phyloP scores from a whole-genome alignment of 1,140 invertebrate genomes.

The Phymorhynchus buccinoides region DNA sequence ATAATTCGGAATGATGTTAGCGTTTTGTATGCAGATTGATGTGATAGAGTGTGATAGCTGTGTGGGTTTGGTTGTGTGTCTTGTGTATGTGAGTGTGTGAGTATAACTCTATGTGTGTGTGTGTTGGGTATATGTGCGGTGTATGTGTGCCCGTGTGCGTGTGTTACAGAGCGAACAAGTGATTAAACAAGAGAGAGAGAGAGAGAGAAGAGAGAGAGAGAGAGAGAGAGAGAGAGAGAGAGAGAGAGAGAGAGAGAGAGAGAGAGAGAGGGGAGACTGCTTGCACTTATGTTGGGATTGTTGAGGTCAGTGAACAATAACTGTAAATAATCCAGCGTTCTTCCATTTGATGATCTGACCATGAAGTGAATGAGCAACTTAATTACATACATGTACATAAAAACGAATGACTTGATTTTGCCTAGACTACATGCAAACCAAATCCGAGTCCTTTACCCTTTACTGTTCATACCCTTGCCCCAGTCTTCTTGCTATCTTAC shows the following conservation, averaged over 20 bases:
- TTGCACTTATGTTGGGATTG: neutral
- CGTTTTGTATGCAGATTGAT: too few species aligned
- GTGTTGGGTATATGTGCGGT: too few species aligned
- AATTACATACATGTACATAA: too few species aligned
- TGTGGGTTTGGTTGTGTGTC: neutral
- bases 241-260: neutral
- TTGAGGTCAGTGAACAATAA: neutral
- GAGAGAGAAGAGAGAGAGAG: too few species aligned
- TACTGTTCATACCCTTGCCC: too few species aligned
- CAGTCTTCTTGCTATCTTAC: too few species aligned
- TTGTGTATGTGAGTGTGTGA: neutral
- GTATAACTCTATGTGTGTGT: neutral
- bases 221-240: constrained; percentile 1
- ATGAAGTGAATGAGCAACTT: neutral
- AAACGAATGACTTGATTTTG: too few species aligned
- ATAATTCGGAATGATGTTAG: too few species aligned
- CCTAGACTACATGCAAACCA: too few species aligned
- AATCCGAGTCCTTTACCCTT: too few species aligned
- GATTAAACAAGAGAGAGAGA: too few species aligned
- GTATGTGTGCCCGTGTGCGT: neutral
- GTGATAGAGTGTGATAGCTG: too few species aligned
- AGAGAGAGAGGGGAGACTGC: neutral
- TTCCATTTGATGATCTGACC: constrained; percentile 26
- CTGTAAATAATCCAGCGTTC: neutral
- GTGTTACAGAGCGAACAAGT: neutral